These are phyloP conservation scores for Drosophila serrata DNA, from an alignment of 1,140 invertebrate genomes.

Conservation along the genomic window DNA sequence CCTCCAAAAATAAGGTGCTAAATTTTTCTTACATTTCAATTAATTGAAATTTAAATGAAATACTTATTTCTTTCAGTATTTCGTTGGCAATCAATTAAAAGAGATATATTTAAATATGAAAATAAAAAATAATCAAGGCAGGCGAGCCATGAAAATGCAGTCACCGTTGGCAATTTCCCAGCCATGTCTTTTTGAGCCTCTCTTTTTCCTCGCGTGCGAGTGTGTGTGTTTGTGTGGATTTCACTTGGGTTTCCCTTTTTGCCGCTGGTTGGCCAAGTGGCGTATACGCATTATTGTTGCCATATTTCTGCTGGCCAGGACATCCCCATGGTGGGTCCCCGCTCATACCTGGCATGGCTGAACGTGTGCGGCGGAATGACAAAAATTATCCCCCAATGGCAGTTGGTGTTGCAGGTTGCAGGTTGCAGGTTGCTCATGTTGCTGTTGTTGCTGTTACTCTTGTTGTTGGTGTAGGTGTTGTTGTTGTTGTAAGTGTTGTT, in stretches of 20 bases:
- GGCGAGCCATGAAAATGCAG: conserved; percentile 40
- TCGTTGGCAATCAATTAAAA: conserved; percentile 39
- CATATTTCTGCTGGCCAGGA: conserved; percentile 34
- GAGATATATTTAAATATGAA: conserved; percentile 47
- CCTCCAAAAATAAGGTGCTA: not conserved
- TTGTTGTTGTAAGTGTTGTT: too few relatives aligned
- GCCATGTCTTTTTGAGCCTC: conserved; percentile 10
- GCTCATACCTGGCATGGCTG: conserved; percentile 20
- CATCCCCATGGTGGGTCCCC: not conserved
- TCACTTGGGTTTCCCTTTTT: conserved; percentile 1
- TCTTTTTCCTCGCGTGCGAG: not conserved
- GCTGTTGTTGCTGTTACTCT: not conserved
- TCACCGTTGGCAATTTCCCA: conserved; percentile 21
- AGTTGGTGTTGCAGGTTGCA: conserved; percentile 18
- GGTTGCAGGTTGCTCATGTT: conserved; percentile 15
- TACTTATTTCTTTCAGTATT: not conserved
- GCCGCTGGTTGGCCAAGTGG: conserved; percentile 30
- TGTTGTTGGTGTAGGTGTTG: conserved; percentile 8
- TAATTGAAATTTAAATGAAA: not conserved
- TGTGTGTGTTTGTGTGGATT: not conserved
- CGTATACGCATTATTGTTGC: conserved; percentile 50
- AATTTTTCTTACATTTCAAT: not conserved
- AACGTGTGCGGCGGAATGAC: conserved; percentile 40
- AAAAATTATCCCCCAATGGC: conserved; percentile 31
- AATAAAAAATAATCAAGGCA: conserved; percentile 24